These are phyloP conservation scores for Agapornis roseicollis DNA, from an alignment of 2,113 vertebrate species.

Conservation along the genomic window DNA sequence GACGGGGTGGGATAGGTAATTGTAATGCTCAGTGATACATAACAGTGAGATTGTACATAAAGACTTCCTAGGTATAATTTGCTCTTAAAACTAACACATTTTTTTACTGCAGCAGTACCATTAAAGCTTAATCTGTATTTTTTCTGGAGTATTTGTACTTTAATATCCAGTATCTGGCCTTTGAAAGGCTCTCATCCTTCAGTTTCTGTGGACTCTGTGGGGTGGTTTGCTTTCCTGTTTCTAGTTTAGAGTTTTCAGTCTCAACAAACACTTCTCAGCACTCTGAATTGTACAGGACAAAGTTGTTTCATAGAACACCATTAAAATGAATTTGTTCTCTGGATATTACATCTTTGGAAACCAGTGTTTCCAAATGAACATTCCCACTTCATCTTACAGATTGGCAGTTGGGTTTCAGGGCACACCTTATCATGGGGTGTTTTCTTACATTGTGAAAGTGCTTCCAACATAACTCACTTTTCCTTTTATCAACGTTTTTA, in stretches of 20 bases:
- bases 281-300: constrained; percentile 2
- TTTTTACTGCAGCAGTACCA: not conserved
- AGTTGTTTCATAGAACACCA: not conserved
- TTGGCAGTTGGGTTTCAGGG: not conserved
- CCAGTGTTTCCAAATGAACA: not conserved
- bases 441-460: not conserved
- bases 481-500: not conserved
- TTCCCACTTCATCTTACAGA: not conserved
- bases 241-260: not conserved
- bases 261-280: not conserved
- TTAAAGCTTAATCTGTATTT: not conserved
- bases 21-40: not conserved
- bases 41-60: not conserved
- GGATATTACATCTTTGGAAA: not conserved
- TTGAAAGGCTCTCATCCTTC: not conserved
- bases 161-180: not conserved
- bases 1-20: not conserved
- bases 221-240: constrained; percentile 24
- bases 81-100: not conserved
- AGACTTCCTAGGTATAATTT: not conserved
- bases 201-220: constrained; percentile 6
- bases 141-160: constrained; percentile 29
- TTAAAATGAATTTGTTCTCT: not conserved
- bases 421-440: not conserved
- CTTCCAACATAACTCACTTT: not conserved